phyloP scores from a whole-genome alignment of 2,888 invertebrate genomes.

The Lithophane leautieri region DNA sequence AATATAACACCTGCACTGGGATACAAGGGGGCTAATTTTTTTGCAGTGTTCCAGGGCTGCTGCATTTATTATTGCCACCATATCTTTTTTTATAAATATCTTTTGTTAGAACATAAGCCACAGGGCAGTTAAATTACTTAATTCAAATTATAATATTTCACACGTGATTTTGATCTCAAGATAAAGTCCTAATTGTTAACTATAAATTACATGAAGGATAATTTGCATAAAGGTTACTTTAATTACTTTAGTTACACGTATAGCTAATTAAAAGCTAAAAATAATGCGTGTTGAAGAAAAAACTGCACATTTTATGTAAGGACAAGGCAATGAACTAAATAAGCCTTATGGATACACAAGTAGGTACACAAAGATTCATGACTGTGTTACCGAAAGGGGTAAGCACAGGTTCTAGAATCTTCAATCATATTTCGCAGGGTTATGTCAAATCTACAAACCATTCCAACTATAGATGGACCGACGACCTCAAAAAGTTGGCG shows the following conservation, averaged over 20 bases:
- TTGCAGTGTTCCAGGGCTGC: not conserved
- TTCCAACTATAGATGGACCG: no score
- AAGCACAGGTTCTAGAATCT: not conserved
- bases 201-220: conserved; percentile 58
- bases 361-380: not conserved
- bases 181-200: conserved; percentile 50
- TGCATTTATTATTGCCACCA: not conserved
- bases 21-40: not conserved
- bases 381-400: not conserved
- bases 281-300: conserved; percentile 39
- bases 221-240: conserved; percentile 58
- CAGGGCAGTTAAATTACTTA: conserved; percentile 20
- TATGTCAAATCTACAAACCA: not conserved
- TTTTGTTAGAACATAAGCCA: conserved; percentile 9
- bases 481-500: no score
- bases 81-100: not conserved
- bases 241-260: conserved; percentile 54
- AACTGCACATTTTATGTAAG: conserved; percentile 40
- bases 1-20: not conserved
- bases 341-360: not conserved
- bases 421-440: not conserved
- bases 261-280: conserved; percentile 52
- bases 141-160: conserved; percentile 28
- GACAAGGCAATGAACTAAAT: conserved; percentile 20
- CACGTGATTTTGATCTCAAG: conserved; percentile 45